A percentile compares a stretch with the other conserved stretches of the same genome.
phyloP scores from a whole-genome alignment of 2,888 invertebrate genomes.

The Acheta domesticus region DNA sequence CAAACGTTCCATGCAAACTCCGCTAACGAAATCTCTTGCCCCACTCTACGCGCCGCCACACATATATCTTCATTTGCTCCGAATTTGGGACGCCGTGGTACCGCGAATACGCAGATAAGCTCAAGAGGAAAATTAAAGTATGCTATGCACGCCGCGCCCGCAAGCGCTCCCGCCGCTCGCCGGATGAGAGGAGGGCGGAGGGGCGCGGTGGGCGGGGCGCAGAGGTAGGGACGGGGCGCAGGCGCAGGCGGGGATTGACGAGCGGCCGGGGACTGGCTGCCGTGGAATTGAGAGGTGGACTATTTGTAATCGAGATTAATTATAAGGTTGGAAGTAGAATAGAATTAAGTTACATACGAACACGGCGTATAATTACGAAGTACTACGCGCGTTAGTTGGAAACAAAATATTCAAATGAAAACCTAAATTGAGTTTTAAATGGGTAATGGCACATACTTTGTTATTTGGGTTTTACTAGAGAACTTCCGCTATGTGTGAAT shows the following conservation, averaged over 20 bases:
- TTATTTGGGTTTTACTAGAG: background rate
- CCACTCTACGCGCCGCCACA: background rate
- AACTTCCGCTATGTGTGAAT: background rate
- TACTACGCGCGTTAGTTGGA: background rate
- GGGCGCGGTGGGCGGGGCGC: background rate
- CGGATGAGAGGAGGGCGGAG: background rate
- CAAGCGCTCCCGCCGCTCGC: background rate
- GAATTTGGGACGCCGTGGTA: slow-evolving; percentile 1
- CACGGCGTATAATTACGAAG: background rate
- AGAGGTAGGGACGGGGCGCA: background rate
- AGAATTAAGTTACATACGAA: slow-evolving; percentile 3
- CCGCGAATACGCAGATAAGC: background rate
- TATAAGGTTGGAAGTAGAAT: background rate
- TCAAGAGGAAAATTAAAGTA: slow-evolving; percentile 18
- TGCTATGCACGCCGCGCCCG: background rate
- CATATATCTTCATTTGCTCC: slow-evolving; percentile 18
- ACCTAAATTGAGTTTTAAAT: slow-evolving; percentile 10
- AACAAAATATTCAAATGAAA: background rate
- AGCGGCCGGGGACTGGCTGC: background rate
- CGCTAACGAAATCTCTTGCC: slow-evolving; percentile 9
- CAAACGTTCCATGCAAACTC: slow-evolving; percentile 18
- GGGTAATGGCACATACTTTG: background rate
- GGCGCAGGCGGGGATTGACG: background rate
- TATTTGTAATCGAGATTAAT: slow-evolving; percentile 1
- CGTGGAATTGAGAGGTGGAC: background rate